Percentiles rank a stretch among this genome's conserved stretches.
phyloP scores from a whole-genome alignment of 2,797 vertebrate species.

The Microchirus variegatus region DNA sequence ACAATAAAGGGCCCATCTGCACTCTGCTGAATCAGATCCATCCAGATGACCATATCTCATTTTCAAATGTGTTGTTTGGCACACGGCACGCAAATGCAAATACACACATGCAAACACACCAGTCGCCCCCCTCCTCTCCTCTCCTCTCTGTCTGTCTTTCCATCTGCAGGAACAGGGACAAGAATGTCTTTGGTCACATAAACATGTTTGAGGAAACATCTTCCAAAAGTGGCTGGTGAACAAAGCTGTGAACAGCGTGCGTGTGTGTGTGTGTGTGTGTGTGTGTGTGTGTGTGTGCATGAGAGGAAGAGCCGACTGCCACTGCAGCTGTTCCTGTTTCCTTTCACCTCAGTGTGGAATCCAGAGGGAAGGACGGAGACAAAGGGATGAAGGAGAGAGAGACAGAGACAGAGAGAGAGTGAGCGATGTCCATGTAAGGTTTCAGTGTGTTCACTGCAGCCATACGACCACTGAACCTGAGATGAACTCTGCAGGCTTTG shows the following conservation, averaged over 20 bases:
- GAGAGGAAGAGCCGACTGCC: slow-evolving; percentile 40
- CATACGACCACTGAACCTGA: slow-evolving; percentile 40
- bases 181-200: slow-evolving; percentile 37
- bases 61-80: slow-evolving; percentile 37
- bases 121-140: not conserved
- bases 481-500: slow-evolving; percentile 31
- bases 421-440: slow-evolving; percentile 80
- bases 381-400: slow-evolving; percentile 23
- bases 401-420: slow-evolving; percentile 28
- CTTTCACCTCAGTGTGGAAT: slow-evolving; percentile 74
- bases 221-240: slow-evolving; percentile 35
- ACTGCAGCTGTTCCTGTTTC: slow-evolving; percentile 66
- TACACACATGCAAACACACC: slow-evolving; percentile 31
- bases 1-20: slow-evolving; percentile 49
- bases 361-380: slow-evolving; percentile 63
- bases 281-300: slow-evolving; percentile 1
- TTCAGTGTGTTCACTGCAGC: slow-evolving; percentile 44
- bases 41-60: slow-evolving; percentile 47
- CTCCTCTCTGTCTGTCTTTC: slow-evolving; percentile 5
- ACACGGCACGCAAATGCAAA: slow-evolving; percentile 22
- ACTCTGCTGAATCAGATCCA: slow-evolving; percentile 51
- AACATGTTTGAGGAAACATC: slow-evolving; percentile 57
- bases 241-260: slow-evolving; percentile 37
- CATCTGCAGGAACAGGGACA: slow-evolving; percentile 44
- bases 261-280: slow-evolving; percentile 10